These are phyloP conservation scores for Zaprionus lachaisei DNA, from an alignment of 1,140 invertebrate species.

Conservation along the genomic window DNA sequence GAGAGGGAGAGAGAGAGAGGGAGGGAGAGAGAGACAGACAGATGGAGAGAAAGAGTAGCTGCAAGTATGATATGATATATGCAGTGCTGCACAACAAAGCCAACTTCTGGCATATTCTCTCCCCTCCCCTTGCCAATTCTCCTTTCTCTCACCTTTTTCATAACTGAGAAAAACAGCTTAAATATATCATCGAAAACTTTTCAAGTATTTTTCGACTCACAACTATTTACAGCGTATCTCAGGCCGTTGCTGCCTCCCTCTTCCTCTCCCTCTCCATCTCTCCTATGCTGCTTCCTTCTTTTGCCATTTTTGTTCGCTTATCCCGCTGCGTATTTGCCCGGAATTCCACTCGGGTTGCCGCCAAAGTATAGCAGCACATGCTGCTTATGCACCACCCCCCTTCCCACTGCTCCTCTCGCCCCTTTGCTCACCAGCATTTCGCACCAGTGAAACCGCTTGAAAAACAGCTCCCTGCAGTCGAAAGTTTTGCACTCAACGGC, in stretches of 20 bases:
- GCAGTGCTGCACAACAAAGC: too few species aligned
- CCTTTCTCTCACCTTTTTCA: neutral
- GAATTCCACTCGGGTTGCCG: conserved; percentile 31
- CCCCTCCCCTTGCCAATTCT: neutral
- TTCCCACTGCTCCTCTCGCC: neutral
- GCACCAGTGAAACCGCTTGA: conserved; percentile 9
- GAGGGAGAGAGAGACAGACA: neutral
- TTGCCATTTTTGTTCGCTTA: conserved; percentile 13
- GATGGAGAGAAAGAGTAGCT: neutral
- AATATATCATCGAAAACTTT: conserved; percentile 8
- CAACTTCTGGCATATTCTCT: too few species aligned
- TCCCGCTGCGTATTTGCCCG: conserved; percentile 17
- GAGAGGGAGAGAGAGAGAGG: neutral
- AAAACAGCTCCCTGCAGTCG: conserved; percentile 30
- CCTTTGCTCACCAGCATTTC: neutral
- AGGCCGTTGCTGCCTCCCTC: neutral
- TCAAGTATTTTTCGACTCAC: neutral
- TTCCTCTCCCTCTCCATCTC: neutral
- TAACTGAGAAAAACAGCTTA: neutral
- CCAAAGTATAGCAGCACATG: conserved; percentile 1
- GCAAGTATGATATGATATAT: neutral
- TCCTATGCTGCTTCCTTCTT: neutral
- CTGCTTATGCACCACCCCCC: neutral
- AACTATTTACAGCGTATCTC: conserved; percentile 12
- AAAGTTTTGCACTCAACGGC: conserved; percentile 41